Conservation (phyloP, 2,113 vertebrate genomes). For the Kobus ellipsiprymnus region DNA sequence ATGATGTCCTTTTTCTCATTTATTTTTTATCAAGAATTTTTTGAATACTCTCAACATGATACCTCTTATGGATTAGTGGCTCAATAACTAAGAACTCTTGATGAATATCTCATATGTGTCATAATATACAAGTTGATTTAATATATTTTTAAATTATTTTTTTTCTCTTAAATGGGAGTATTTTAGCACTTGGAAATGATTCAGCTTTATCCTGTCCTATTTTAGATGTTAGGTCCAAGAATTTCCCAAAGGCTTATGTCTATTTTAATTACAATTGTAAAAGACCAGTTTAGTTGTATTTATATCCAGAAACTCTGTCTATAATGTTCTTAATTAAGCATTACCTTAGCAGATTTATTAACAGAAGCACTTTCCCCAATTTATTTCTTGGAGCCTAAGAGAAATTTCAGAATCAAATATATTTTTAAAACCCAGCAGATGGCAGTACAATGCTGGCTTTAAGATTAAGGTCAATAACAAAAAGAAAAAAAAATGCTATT, state of each 20-base stretch:
- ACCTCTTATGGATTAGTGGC: background rate
- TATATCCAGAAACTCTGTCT: background rate
- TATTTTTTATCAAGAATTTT: background rate
- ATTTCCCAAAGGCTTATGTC: background rate
- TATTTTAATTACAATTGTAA: background rate
- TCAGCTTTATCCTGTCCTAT: background rate
- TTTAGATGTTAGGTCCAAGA: slow-evolving; percentile 10
- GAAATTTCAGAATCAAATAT: slow-evolving; percentile 5
- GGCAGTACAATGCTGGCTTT: slow-evolving; percentile 76
- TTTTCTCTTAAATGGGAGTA: background rate
- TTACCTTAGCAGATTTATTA: background rate
- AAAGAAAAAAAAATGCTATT: background rate
- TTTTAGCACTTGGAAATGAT: background rate
- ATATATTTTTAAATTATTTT: background rate
- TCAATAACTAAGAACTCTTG: background rate
- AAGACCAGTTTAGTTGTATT: background rate
- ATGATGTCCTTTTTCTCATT: background rate
- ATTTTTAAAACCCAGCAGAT: slow-evolving; percentile 76
- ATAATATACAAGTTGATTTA: background rate
- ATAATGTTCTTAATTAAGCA: background rate
- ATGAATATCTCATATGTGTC: background rate
- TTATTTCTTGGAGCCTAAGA: background rate
- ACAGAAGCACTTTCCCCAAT: background rate
- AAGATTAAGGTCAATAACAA: background rate
- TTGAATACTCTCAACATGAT: background rate